These are phyloP conservation scores for Rutilus rutilus DNA, from an alignment of 2,113 vertebrate genomes.

Conservation along the genomic window DNA sequence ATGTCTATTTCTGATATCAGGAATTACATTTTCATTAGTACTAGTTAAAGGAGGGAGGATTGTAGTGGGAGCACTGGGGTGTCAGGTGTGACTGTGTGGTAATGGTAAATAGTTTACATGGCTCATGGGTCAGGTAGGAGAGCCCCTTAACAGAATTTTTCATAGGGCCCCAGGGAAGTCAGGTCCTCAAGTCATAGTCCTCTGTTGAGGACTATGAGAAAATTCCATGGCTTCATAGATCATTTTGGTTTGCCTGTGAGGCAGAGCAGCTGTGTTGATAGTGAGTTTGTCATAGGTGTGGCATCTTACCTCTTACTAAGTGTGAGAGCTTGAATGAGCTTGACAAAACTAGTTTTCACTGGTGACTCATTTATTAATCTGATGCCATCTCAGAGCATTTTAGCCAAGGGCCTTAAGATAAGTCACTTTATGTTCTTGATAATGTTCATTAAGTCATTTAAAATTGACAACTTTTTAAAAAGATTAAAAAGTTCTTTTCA, in stretches of 20 bases:
- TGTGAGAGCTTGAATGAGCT: slow-evolving; percentile 28
- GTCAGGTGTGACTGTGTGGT: no score
- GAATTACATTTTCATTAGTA: no score
- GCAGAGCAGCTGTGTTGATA: slow-evolving; percentile 6
- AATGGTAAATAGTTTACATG: no score
- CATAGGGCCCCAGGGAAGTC: no score
- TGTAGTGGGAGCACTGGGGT: no score
- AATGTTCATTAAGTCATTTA: background rate
- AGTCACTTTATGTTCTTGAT: background rate
- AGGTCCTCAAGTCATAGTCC: no score
- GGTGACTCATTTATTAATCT: background rate
- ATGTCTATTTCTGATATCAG: no score
- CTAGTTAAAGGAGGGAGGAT: no score
- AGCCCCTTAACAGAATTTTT: no score
- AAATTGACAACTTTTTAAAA: background rate
- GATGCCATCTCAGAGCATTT: background rate
- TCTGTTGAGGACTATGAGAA: background rate
- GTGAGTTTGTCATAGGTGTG: slow-evolving; percentile 3
- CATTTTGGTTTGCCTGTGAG: background rate
- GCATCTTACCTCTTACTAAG: background rate
- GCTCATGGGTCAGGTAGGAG: no score
- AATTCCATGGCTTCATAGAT: background rate
- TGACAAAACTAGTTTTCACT: slow-evolving; percentile 34
- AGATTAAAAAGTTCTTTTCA: background rate
- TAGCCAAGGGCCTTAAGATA: background rate